These are phyloP conservation scores for Ormyrus nitidulus DNA, from an alignment of 2,888 invertebrate genomes.

Conservation along the genomic window DNA sequence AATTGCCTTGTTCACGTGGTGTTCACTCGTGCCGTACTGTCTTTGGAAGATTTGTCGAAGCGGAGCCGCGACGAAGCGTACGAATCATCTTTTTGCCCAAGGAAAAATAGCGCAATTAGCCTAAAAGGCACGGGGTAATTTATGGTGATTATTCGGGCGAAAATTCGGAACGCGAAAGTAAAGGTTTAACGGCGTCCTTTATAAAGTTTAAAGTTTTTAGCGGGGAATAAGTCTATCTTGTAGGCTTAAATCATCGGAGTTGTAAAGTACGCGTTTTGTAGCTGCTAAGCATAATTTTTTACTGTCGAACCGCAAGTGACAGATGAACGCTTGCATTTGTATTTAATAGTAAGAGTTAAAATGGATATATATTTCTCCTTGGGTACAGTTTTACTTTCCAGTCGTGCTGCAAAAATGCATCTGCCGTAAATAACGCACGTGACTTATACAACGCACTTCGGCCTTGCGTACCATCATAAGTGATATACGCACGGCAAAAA, in stretches of 20 bases:
- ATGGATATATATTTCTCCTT: slow-evolving; percentile 3
- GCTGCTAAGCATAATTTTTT: no score
- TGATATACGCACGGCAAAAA: slow-evolving; percentile 17
- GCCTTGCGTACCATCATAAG: background rate
- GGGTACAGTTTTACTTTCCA: slow-evolving; percentile 13
- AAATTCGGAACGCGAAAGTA: no score
- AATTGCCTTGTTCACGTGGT: slow-evolving; percentile 72
- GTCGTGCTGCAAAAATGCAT: slow-evolving; percentile 1
- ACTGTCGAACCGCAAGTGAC: background rate
- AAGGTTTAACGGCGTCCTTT: no score
- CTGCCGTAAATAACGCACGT: slow-evolving; percentile 3
- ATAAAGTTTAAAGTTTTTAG: no score
- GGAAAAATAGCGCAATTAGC: no score
- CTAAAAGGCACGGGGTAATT: no score
- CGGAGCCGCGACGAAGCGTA: slow-evolving; percentile 27
- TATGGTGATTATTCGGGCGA: no score
- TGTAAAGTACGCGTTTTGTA: no score
- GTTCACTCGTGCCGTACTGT: slow-evolving; percentile 69
- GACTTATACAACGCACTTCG: slow-evolving; percentile 29
- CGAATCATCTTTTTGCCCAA: slow-evolving; percentile 27
- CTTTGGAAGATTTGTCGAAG: slow-evolving; percentile 57
- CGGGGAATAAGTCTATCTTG: no score
- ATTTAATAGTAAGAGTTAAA: slow-evolving; percentile 25
- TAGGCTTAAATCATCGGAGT: no score
- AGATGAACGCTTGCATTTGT: background rate